phyloP scores from a whole-genome alignment of 2,797 vertebrate genomes.

The Cephalopachus bancanus region DNA sequence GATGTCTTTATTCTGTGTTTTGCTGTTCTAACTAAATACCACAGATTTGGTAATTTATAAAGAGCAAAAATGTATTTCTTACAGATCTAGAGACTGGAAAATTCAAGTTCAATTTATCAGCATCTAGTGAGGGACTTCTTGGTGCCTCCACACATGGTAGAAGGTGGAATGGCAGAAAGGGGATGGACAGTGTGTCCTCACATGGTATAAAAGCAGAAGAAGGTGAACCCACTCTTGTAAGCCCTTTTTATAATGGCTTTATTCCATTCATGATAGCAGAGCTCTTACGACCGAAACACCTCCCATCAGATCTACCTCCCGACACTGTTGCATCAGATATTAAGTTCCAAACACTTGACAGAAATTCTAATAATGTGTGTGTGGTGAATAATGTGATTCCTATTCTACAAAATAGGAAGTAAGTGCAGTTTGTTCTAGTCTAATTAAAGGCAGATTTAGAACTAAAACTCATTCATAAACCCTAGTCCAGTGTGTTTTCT shows the following conservation, averaged over 20 bases:
- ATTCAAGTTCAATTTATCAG: background rate
- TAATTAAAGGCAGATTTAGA: background rate
- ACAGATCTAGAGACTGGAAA: background rate
- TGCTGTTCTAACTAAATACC: background rate
- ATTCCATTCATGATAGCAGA: background rate
- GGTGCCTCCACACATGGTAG: background rate
- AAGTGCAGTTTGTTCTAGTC: background rate
- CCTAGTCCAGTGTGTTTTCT: background rate
- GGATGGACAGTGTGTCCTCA: background rate
- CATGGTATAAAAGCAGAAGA: background rate
- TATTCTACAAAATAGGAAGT: background rate
- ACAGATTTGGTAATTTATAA: background rate
- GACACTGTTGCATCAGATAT: background rate
- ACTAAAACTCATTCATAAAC: background rate
- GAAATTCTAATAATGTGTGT: background rate
- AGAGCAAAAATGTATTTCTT: background rate
- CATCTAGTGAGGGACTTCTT: background rate
- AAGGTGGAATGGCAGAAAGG: background rate
- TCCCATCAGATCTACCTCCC: background rate
- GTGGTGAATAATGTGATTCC: background rate
- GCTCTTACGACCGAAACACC: background rate
- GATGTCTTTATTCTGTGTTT: background rate
- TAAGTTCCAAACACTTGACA: background rate
- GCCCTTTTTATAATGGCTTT: background rate
- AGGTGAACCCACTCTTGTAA: background rate